Evolutionary conservation across 1,140 invertebrate species (phyloP).

Genomic region (Yoshiicerus persimilis): DNA sequence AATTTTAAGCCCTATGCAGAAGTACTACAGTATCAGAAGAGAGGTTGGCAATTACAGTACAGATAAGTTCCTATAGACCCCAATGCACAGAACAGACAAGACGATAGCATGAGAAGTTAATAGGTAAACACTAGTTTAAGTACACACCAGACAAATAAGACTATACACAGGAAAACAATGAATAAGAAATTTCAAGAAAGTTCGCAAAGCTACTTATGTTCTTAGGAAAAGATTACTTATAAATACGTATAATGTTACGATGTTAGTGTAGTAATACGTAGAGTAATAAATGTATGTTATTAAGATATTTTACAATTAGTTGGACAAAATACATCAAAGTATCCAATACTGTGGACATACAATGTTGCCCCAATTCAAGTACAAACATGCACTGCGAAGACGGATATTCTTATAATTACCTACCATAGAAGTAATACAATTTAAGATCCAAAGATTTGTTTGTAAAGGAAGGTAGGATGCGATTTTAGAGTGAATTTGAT

Average conservation of each 20-base stretch:
- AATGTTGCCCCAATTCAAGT: too few relatives aligned
- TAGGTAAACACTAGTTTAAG: not conserved
- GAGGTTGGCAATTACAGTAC: not conserved
- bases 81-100: not conserved
- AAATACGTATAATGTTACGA: too few relatives aligned
- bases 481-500: too few relatives aligned
- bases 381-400: not conserved
- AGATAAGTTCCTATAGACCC: not conserved
- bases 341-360: too few relatives aligned
- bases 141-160: slow-evolving; percentile 3
- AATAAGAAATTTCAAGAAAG: too few relatives aligned
- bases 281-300: not conserved
- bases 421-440: not conserved
- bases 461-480: not conserved
- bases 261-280: not conserved
- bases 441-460: not conserved
- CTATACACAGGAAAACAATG: not conserved
- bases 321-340: not conserved
- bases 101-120: not conserved
- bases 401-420: not conserved
- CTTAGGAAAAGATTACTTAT: too few relatives aligned
- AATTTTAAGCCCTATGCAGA: not conserved
- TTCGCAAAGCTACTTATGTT: too few relatives aligned
- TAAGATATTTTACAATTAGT: not conserved
- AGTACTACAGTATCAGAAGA: not conserved